Evolutionary conservation across 2,113 vertebrate species (phyloP), one percentile per base, ranked within the genome.

Genomic region (Anguilla japonica): DNA sequence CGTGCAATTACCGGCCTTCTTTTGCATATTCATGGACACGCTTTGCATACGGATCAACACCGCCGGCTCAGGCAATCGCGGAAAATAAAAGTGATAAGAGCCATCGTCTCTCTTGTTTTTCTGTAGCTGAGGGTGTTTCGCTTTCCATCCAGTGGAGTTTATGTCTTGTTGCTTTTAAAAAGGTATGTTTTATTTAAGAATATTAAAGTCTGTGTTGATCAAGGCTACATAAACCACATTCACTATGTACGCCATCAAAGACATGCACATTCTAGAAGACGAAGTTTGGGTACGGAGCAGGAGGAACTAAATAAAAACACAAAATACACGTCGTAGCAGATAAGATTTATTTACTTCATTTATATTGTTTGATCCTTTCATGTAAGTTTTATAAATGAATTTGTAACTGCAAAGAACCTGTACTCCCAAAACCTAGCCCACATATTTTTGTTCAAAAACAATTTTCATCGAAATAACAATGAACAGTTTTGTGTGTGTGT

Each of bases 21-120:
- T 97, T 97, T 99, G 98, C 98, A 99, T 99, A 99, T 99, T 99
- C 98, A 99, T 99, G 97, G 94, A 94, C 95, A 96, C 96, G 95
- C 96, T 97, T 96, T 96, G 97, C 98, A 97, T 98, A 96, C 97
- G 97, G 97, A 98, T 97, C 97, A 97, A 97, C 97, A 97, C 96
- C 97, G 95, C 93, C 93, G 93, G 93, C 95, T 94, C 93, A 94
- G 93, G 95, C 96, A 96, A 96, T 94, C 95, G 96, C 96, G 95
- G 94, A 95, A 95, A 96, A 95, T 95, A 96, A 95, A 96, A 95
- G 95, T 96, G 96, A 96, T 95, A 96, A 96, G 95, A 96, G 97
- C 97, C 97, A 96, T 96, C 95, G 95, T 94, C 95, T 53, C 95
- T 75, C 86, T 85, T 60, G 50, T 89, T 89, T 89, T 83, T 88